Percentiles rank a stretch among this genome's conserved stretches.
phyloP scores from a whole-genome alignment of 2,797 vertebrate genomes.

The Phrynocephalus vlangalii region DNA sequence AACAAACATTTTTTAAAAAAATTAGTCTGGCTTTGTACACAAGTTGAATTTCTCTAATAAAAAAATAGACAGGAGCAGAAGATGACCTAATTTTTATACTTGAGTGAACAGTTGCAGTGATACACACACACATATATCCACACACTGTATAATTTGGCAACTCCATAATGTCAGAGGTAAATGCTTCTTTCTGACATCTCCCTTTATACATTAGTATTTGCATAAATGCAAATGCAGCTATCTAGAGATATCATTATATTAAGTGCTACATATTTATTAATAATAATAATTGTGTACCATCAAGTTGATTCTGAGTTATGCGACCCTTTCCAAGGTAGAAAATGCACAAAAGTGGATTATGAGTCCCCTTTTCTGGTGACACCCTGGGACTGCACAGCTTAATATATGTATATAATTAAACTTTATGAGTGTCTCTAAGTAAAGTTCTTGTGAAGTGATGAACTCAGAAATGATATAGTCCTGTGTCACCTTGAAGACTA shows the following conservation, averaged over 20 bases:
- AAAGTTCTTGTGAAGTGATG: conserved; percentile 1
- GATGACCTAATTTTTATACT: conserved; percentile 70
- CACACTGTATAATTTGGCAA: neutral
- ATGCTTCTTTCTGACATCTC: conserved; percentile 56
- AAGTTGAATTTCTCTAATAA: conserved; percentile 60
- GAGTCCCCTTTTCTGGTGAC: no score
- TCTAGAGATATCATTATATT: neutral
- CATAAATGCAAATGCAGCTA: conserved; percentile 45
- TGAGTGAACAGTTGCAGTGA: conserved; percentile 51
- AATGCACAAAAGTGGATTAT: no score
- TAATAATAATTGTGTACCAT: no score
- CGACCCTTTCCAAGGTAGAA: no score
- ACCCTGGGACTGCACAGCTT: no score
- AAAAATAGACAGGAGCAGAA: conserved; percentile 46
- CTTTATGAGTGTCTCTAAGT: conserved; percentile 41
- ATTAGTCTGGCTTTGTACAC: conserved; percentile 50
- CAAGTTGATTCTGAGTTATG: no score
- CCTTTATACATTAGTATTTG: conserved; percentile 62
- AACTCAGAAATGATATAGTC: neutral
- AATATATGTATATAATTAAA: no score
- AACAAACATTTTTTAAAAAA: neutral
- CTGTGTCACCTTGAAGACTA: neutral
- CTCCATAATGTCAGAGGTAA: conserved; percentile 39
- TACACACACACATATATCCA: neutral
- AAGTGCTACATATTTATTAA: no score